Evolutionary conservation across 2,888 invertebrate species (phyloP), one percentile per base, ranked within the genome.

Genomic region (Gari tellinella): DNA sequence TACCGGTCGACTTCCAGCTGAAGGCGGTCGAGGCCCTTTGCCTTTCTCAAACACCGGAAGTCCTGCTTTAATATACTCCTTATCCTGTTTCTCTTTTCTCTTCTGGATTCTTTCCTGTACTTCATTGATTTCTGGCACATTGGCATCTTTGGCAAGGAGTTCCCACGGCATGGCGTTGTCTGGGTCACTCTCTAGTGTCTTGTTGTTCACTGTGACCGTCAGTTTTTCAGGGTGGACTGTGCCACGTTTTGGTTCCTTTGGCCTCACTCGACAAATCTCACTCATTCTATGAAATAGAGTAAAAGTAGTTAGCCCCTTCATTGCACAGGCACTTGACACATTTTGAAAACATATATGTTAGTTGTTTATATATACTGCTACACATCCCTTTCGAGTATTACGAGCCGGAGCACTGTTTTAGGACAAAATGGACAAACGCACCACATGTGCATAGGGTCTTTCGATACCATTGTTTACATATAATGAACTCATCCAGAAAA

Each of bases 141-240:
- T 62, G 8, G 60, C 55, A 31, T 73, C 73, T 45, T 64, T 68
- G 5, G 73, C 73, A 4, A 73, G 56, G 8, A 73, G 61, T 64
- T 76, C 72, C 76, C 72, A 76, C 17, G 76, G 76, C n/a, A 72
- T 48, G 23, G 72, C 72, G 31, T 63, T 67, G 31, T 76, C 75
- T 8, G 75, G 75, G 49, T 76, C 72, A 37, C 67, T 76, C 31
- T 76, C 76, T n/a, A 76, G 53, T 1, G 56, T 57, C 46, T 72
- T 76, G 10, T 68, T 67, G 46, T 68, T 72, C 1, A 76, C 43
- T 2, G 64, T 68, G 3, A 76, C 56, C n/a, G 67, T 72, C 17
- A 76, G 49, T 38, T 72, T 76, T n/a, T 65, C 76, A 31, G 31
- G 31, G 31, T 31, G 31, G 4, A 76, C 70, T 10, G 61, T 56